Base-by-base conservation (phyloP, 2,888 invertebrate genomes). In the Lottia scabra region DNA sequence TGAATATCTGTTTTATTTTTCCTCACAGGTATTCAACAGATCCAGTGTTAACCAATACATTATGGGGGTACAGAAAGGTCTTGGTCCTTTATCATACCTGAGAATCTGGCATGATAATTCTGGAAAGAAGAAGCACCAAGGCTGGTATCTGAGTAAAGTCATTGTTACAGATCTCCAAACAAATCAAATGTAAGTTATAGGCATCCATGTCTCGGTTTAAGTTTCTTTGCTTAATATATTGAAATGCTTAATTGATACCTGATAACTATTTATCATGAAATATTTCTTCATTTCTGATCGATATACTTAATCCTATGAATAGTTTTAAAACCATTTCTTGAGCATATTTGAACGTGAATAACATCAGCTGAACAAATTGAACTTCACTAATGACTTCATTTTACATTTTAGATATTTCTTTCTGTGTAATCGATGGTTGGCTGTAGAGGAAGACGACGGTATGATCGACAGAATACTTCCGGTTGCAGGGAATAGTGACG, bases 391-490 rank as follows among this genome's bases (percentile, higher is more conserved):
- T n/a, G n/a, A n/a, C n/a, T n/a, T n/a, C n/a, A n/a, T n/a, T n/a
- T n/a, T n/a, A n/a, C n/a, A 56, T 71, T 77, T 46, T 70, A 84
- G 84, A 46, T 83, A 72, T 70, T 79, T 80, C 63, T 90, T 90
- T 73, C 77, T 89, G 27, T 84, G 82, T 64, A 85, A 89, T 70
- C 80, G 81, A 3, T 90, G 90, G 90, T 81, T 89, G 68, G 81
- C 82, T 0, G 79, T 81, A 10, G 82, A 82, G 44, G 79, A 81
- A 64, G 82, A 80, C 44, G 83, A 82, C 65, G 82, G 82, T 2
- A 77, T 80, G 78, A 72, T 82, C 12, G 82, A 82, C 67, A 68
- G 82, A 27, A 71, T 82, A 13, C 71, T 83, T 48, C 82, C 83
- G 13, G 80, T 82, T 13, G 79, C 81, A 10, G 77, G 76, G 8